phyloP scores from a whole-genome alignment of 2,888 invertebrate genomes.

The Muschampia plurimacula region DNA sequence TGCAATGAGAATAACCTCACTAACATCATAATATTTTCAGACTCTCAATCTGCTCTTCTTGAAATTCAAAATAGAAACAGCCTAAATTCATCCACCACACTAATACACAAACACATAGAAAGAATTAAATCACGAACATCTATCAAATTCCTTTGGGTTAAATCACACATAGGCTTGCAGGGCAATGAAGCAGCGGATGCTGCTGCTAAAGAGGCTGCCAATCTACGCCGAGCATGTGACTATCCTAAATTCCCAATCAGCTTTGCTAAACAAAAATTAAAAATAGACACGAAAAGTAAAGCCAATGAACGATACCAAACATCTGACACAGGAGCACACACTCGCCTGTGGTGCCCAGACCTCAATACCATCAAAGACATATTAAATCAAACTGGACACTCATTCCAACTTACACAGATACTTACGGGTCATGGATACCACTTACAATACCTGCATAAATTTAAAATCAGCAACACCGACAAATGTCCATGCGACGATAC shows the following conservation, averaged over 20 bases:
- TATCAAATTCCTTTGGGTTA: too few relatives aligned
- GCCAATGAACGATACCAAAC: background rate
- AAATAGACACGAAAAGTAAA: background rate
- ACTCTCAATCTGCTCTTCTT: conserved; percentile 20
- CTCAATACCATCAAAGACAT: background rate
- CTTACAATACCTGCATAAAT: conserved; percentile 30
- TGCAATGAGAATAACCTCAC: too few relatives aligned
- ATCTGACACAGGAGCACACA: background rate
- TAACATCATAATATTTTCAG: conserved; percentile 20
- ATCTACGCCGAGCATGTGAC: conserved; percentile 14
- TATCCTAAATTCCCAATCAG: conserved; percentile 29
- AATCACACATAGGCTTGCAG: too few relatives aligned
- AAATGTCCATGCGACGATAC: conserved; percentile 5
- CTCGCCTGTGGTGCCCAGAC: background rate
- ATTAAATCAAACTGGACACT: background rate
- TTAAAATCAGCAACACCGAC: conserved; percentile 32
- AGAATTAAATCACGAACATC: too few relatives aligned
- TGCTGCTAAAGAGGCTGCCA: conserved; percentile 27
- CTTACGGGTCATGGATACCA: conserved; percentile 33
- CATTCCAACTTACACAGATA: conserved; percentile 29
- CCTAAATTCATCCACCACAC: too few relatives aligned
- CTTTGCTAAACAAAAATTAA: conserved; percentile 19
- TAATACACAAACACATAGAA: background rate
- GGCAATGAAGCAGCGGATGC: too few relatives aligned
- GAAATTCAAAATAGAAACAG: conserved; percentile 23